Evolutionary conservation across 2,113 vertebrate genomes (phyloP).

Genomic region (Eidolon helvum): DNA sequence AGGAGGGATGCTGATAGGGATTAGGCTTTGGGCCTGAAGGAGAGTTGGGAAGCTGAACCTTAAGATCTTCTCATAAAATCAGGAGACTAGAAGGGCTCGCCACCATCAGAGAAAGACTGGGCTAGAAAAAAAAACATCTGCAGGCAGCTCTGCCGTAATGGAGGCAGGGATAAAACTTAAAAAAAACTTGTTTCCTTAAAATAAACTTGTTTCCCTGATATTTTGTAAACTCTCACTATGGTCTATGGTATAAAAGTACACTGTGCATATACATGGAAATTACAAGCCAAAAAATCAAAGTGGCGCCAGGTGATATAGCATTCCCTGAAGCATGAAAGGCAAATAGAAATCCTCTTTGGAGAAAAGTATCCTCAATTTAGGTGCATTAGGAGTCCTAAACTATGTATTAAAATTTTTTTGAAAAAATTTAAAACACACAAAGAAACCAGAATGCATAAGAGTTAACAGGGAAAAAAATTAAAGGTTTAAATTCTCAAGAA

Average conservation of each 20-base stretch:
- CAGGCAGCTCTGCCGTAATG: neutral
- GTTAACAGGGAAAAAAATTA: neutral
- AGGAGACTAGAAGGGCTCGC: neutral
- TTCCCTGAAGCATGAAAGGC: neutral
- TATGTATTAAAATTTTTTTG: neutral
- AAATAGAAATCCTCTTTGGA: neutral
- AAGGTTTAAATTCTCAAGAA: constrained; percentile 16
- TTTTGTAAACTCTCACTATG: neutral
- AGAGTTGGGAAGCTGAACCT: neutral
- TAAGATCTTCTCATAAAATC: neutral
- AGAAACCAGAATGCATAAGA: neutral
- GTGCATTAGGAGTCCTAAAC: neutral
- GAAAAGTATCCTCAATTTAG: neutral
- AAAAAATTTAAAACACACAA: neutral
- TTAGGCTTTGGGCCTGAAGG: neutral
- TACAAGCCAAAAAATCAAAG: neutral
- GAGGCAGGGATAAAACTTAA: neutral
- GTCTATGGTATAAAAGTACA: neutral
- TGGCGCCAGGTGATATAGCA: neutral
- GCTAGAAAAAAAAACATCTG: neutral
- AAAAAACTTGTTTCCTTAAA: neutral
- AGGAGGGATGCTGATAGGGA: neutral
- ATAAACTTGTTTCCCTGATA: neutral
- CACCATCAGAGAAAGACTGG: neutral
- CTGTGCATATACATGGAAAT: neutral